These are phyloP conservation scores for Clarias pachynema DNA, from an alignment of 2,797 vertebrate species.

Conservation along the genomic window DNA sequence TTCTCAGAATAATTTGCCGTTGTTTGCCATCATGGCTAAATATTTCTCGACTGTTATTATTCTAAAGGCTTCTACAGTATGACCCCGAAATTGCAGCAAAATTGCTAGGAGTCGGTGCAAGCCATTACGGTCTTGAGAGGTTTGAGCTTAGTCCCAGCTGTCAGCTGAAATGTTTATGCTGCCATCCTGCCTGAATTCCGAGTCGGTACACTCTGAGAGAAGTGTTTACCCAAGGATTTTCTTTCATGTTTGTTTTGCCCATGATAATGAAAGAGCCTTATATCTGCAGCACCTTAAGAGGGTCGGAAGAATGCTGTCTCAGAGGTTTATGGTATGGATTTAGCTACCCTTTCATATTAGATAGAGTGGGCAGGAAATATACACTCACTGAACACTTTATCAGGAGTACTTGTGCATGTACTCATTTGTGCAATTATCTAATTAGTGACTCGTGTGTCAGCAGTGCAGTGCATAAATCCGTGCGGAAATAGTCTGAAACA, in stretches of 20 bases:
- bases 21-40: not conserved
- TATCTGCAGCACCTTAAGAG: not conserved
- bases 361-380: constrained; percentile 15
- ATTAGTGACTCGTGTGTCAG: too few relatives aligned
- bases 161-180: not conserved
- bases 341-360: not conserved
- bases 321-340: not conserved
- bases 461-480: too few relatives aligned
- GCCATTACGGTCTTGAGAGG: not conserved
- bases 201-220: constrained; percentile 7
- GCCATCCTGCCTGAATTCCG: constrained; percentile 11
- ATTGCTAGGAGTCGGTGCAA: not conserved
- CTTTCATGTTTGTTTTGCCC: constrained; percentile 28
- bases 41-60: not conserved
- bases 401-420: too few relatives aligned
- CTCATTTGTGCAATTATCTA: too few relatives aligned
- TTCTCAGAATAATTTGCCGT: not conserved
- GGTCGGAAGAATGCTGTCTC: not conserved
- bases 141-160: not conserved
- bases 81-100: not conserved
- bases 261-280: constrained; percentile 9
- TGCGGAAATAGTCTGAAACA: too few relatives aligned
- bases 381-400: not conserved
- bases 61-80: not conserved
- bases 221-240: constrained; percentile 17